Base-by-base conservation (phyloP, 2,888 invertebrate species). In the Oscheius sp. region DNA sequence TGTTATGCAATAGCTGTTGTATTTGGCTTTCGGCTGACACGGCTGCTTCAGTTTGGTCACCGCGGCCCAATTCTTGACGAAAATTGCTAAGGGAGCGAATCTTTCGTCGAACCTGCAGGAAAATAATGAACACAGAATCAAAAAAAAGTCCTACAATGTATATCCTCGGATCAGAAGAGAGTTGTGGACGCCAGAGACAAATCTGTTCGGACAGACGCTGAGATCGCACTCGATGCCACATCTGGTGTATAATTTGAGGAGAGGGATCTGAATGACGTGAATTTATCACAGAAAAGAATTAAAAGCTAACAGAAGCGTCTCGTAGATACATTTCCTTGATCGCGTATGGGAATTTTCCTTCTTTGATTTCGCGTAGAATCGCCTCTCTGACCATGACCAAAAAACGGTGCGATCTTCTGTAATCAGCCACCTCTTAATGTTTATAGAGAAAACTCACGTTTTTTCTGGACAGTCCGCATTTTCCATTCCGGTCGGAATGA, bases 1-100 rank as follows among this genome's bases (percentile, higher is more conserved):
- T 10, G 85, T 83, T 32, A 89, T 60, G 1, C 87, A 85, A 70
- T 89, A 89, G 68, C 86, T 86, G 77, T 83, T 83, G 70, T 82
- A 82, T 2, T 77, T 76, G 11, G 77, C 79, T 29, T 78, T 68
- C 57, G 66, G 59, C 9, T 47, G 66, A 10, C 71, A 74, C 10
- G 84, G 84, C 47, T 79, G 74, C 53, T 80, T 81, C 9, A 84
- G 77, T 11, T 73, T 74, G 2, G 78, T 74, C 33, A 57, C 73
- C 0, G 71, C 50, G 10, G 81, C 82, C 84, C 84, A 84, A 21
- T 75, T 37, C 65, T 84, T 84, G 21, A 82, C 79, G 37, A 84
- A 66, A 0, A 65, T 55, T 55, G 71, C 70, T 11, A 78, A 62
- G 1, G 74, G 76, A 29, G 76, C 74, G 55, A 78, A 78, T 3